Conservation (phyloP, 2,888 invertebrate genomes). For the Carabus problematicus region DNA sequence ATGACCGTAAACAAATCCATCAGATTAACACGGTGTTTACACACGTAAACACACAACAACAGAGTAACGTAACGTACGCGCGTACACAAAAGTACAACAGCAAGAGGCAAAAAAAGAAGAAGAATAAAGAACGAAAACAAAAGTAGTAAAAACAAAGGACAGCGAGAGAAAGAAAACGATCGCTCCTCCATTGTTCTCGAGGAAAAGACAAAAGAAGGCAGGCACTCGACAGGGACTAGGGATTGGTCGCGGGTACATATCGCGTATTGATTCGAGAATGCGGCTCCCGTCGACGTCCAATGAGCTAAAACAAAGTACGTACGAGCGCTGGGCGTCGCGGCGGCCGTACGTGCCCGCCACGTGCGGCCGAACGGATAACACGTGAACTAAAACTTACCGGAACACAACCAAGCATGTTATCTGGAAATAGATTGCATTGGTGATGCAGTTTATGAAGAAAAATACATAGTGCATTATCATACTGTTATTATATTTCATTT, state of each 20-base stretch:
- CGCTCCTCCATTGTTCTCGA: constrained; percentile 59
- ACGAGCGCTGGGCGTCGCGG: constrained; percentile 55
- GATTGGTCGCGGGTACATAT: constrained; percentile 51
- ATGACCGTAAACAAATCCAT: constrained; percentile 35
- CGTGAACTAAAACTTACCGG: constrained; percentile 14
- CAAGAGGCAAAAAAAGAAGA: background rate
- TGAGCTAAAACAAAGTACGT: constrained; percentile 58
- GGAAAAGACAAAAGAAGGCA: constrained; percentile 59
- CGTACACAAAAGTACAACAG: constrained; percentile 34
- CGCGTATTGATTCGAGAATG: constrained; percentile 50
- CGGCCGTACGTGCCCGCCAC: constrained; percentile 46
- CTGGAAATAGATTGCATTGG: constrained; percentile 22
- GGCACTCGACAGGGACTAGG: constrained; percentile 54
- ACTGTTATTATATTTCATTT: background rate
- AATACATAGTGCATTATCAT: background rate
- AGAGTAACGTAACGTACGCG: constrained; percentile 28
- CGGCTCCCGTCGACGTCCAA: constrained; percentile 59
- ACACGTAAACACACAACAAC: constrained; percentile 28
- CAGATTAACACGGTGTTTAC: constrained; percentile 40
- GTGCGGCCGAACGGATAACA: constrained; percentile 35
- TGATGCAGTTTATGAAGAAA: constrained; percentile 11
- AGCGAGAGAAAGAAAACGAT: constrained; percentile 55
- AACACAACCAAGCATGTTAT: constrained; percentile 19
- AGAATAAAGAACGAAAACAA: constrained; percentile 27
- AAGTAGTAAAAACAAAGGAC: constrained; percentile 50